Base-by-base conservation (phyloP, 2,113 vertebrate genomes). In the Spermophilus dauricus region DNA sequence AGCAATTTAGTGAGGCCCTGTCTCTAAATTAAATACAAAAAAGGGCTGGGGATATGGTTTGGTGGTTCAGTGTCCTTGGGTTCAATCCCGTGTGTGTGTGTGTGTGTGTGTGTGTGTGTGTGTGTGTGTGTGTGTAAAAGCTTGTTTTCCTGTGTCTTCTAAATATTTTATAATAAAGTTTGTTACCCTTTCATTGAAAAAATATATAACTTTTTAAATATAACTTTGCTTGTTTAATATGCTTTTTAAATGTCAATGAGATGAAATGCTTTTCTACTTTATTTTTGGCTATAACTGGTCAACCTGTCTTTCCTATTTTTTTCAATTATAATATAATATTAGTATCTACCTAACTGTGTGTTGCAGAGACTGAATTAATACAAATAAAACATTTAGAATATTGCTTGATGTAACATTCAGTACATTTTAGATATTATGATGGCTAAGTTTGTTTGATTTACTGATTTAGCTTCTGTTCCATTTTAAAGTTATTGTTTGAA, bases 301-400 rank as follows among this genome's bases (percentile, higher is more conserved):
- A 69, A 18, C 45, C 34, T 73, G 13, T 80, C 37, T 91, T 82
- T 39, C 8, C 17, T 26, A 34, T 5, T 92, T 89, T 86, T n/a
- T 58, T 85, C 9, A 73, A 67, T 24, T 75, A 10, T 69, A 53
- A 84, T 53, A 26, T 91, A 30, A 51, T 87, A 56, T 51, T 77
- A 83, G 34, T 67, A 24, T 89, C 24, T 89, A 1, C 39, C 37
- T 61, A 5, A 5, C 51, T 78, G 28, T 82, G 86, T 93, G 9
- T 82, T n/a, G 11, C 42, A 58, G 48, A 58, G 48, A 61, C 32
- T 88, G 32, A 88, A 32, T 89, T 78, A 80, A 56, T 73, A 84
- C 73, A 78, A 61, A 85, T 92, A 37, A 85, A 78, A 17, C 45
- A 73, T 86, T 69, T 81, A 93, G 58, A 93, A 77, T 91, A 89